A percentile compares a stretch with the other conserved stretches of the same genome.
Conservation (phyloP, 2,113 vertebrate genomes). For the Acrocephalus arundinaceus region DNA sequence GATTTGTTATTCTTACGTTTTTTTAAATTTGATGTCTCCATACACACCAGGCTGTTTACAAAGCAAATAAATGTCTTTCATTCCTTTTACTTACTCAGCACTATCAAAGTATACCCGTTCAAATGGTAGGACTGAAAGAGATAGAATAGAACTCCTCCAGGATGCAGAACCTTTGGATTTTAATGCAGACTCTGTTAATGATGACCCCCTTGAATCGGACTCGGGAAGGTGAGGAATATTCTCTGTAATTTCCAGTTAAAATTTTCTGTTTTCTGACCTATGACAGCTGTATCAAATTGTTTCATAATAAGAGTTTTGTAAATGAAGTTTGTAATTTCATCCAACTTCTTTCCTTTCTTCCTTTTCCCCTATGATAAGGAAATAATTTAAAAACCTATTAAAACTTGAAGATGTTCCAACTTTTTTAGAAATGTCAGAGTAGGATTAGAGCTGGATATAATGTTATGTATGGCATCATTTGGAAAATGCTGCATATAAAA, state of each 20-base stretch:
- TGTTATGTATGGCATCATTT: not conserved
- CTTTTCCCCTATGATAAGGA: not conserved
- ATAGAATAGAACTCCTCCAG: conserved; percentile 91
- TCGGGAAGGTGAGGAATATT: conserved; percentile 79
- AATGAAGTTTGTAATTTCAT: not conserved
- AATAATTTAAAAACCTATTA: not conserved
- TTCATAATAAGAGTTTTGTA: not conserved
- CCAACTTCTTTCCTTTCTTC: not conserved
- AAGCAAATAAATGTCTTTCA: not conserved
- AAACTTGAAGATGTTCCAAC: not conserved
- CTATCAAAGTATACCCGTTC: conserved; percentile 86
- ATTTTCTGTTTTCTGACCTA: not conserved
- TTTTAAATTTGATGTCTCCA: not conserved
- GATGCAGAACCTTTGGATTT: conserved; percentile 94
- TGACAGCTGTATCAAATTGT: not conserved
- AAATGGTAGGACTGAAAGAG: conserved; percentile 83
- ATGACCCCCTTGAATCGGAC: conserved; percentile 84
- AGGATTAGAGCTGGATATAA: not conserved
- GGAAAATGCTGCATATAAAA: not conserved
- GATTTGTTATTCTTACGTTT: fast-evolving
- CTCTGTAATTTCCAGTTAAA: not conserved
- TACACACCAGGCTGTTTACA: not conserved
- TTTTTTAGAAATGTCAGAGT: not conserved
- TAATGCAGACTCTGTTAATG: conserved; percentile 84
- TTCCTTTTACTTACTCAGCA: conserved; percentile 20